phyloP scores from a whole-genome alignment of 1,140 invertebrate species.

The Eriocheir sinensis region DNA sequence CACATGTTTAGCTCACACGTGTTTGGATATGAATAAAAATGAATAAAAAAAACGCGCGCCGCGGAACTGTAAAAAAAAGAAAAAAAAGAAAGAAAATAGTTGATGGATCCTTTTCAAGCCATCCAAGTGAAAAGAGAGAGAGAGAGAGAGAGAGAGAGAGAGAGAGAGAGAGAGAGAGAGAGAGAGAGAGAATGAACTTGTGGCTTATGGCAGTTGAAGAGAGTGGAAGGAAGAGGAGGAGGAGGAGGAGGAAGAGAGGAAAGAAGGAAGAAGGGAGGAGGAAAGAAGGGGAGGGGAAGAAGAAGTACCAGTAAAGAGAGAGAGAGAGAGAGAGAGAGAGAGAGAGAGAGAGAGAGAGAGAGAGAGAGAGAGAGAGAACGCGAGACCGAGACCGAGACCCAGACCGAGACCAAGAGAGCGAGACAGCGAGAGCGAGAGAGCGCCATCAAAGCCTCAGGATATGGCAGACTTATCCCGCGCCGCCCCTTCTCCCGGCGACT shows the following conservation, averaged over 20 bases:
- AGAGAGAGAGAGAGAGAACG: neutral
- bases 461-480: slow-evolving; percentile 39
- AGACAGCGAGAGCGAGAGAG: neutral
- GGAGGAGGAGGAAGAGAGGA: neutral
- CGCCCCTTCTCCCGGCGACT: slow-evolving; percentile 45
- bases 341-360: neutral
- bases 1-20: neutral
- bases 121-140: slow-evolving; percentile 29
- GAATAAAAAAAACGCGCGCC: too few relatives aligned
- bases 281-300: neutral
- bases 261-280: neutral
- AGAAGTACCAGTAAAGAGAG: neutral
- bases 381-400: too few relatives aligned
- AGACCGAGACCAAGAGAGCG: too few relatives aligned
- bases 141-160: slow-evolving; percentile 40
- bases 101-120: too few relatives aligned
- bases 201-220: neutral
- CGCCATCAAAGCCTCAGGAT: neutral
- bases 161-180: slow-evolving; percentile 50
- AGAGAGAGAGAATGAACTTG: slow-evolving; percentile 36
- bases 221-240: neutral
- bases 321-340: neutral
- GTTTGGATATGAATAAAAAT: neutral
- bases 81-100: too few relatives aligned
- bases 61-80: too few relatives aligned